These are phyloP conservation scores for Troides aeacus DNA, from an alignment of 2,888 invertebrate genomes.

Conservation along the genomic window DNA sequence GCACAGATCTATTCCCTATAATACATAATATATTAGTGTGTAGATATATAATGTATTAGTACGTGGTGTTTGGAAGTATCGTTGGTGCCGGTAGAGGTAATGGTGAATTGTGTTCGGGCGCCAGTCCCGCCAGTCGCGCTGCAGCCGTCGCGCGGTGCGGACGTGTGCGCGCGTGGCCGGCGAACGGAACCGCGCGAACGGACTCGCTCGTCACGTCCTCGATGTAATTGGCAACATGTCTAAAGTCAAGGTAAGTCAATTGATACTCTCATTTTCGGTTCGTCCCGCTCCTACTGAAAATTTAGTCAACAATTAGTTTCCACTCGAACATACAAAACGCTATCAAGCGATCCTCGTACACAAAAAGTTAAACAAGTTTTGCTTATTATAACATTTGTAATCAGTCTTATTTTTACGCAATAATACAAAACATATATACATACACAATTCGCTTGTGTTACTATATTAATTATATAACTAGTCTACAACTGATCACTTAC, in stretches of 20 bases:
- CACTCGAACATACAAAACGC: too few species aligned
- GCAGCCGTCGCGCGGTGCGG: conserved; percentile 8
- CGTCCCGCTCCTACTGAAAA: not conserved
- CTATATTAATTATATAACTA: too few species aligned
- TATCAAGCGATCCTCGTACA: too few species aligned
- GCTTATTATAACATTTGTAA: not conserved
- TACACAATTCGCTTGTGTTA: too few species aligned
- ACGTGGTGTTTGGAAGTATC: conserved; percentile 5
- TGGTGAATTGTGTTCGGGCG: conserved; percentile 8
- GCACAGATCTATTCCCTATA: conserved; percentile 6
- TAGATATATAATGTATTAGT: too few species aligned
- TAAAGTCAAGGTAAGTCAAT: conserved; percentile 65
- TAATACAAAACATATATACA: too few species aligned
- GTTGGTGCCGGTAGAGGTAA: conserved; percentile 9
- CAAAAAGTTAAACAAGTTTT: too few species aligned
- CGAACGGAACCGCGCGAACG: not conserved
- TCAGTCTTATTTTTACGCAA: too few species aligned
- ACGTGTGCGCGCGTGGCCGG: not conserved
- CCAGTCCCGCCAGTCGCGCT: conserved; percentile 20
- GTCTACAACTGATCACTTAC: too few species aligned
- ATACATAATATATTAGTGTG: too few species aligned
- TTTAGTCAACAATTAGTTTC: not conserved
- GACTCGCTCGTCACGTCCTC: conserved; percentile 1
- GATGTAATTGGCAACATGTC: conserved; percentile 51
- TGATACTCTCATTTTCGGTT: conserved; percentile 38